These are phyloP conservation scores for Pipistrellus pipistrellus DNA, from an alignment of 2,797 vertebrate genomes.

Conservation along the genomic window DNA sequence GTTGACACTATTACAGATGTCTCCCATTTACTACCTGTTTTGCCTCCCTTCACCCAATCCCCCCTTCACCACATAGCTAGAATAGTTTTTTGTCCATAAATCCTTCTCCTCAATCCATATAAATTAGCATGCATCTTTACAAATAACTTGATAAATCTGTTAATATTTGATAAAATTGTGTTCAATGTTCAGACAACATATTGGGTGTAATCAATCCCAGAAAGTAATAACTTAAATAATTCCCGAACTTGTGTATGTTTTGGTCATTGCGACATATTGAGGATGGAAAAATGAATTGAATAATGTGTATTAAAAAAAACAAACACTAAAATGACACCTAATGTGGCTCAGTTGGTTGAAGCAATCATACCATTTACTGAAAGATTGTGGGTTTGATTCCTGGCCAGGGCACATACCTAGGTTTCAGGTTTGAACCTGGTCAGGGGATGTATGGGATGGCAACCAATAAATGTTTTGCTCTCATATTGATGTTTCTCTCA, in stretches of 20 bases:
- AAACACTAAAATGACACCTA: neutral
- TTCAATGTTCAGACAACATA: neutral
- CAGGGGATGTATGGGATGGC: too few relatives aligned
- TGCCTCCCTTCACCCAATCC: neutral
- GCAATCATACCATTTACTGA: neutral
- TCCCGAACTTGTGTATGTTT: neutral
- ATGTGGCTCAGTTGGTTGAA: neutral
- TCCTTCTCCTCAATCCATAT: neutral
- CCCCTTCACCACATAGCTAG: neutral
- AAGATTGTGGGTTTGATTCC: neutral
- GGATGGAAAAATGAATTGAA: neutral
- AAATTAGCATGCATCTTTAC: neutral
- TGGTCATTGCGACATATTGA: neutral
- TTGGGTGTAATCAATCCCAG: neutral
- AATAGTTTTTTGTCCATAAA: neutral
- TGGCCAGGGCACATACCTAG: neutral
- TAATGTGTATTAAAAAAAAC: neutral
- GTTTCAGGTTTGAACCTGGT: too few relatives aligned
- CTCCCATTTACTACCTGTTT: neutral
- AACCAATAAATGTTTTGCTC: too few relatives aligned
- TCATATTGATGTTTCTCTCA: neutral
- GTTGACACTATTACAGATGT: neutral
- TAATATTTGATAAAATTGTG: neutral
- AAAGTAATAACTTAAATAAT: slow-evolving; percentile 16
- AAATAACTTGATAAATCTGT: neutral